Conservation (phyloP, 2,888 invertebrate species). For the Marronus borbonicus region DNA sequence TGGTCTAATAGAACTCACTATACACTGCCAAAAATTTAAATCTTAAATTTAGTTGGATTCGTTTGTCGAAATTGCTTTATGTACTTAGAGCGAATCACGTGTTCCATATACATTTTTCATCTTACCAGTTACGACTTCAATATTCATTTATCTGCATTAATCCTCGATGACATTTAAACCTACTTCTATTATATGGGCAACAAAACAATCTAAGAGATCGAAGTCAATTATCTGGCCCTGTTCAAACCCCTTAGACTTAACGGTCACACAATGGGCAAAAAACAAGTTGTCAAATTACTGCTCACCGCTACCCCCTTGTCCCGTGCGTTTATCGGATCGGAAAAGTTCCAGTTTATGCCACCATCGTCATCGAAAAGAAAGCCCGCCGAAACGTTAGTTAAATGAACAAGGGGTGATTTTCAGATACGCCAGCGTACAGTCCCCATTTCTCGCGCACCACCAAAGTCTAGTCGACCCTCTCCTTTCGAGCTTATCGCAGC, state of each 20-base stretch:
- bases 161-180: background rate
- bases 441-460: slow-evolving; percentile 7
- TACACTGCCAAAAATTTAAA: too few relatives aligned
- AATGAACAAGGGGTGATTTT: slow-evolving; percentile 22
- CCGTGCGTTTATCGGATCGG: slow-evolving; percentile 20
- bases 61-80: too few relatives aligned
- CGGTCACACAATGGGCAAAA: slow-evolving; percentile 37
- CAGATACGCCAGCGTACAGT: background rate
- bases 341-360: slow-evolving; percentile 31
- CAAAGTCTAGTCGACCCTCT: background rate
- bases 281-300: slow-evolving; percentile 44
- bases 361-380: background rate
- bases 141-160: too few relatives aligned
- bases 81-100: too few relatives aligned
- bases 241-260: slow-evolving; percentile 20
- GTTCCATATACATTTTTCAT: too few relatives aligned
- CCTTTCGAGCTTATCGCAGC: background rate
- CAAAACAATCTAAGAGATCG: slow-evolving; percentile 12
- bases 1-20: too few relatives aligned
- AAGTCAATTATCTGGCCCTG: slow-evolving; percentile 19
- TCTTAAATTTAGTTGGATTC: too few relatives aligned
- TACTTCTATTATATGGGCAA: background rate
- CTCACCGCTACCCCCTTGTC: slow-evolving; percentile 2
- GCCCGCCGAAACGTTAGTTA: slow-evolving; percentile 25
- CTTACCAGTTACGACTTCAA: too few relatives aligned